Conservation (phyloP, 2,888 invertebrate species). For the Xanthia icteritia region DNA sequence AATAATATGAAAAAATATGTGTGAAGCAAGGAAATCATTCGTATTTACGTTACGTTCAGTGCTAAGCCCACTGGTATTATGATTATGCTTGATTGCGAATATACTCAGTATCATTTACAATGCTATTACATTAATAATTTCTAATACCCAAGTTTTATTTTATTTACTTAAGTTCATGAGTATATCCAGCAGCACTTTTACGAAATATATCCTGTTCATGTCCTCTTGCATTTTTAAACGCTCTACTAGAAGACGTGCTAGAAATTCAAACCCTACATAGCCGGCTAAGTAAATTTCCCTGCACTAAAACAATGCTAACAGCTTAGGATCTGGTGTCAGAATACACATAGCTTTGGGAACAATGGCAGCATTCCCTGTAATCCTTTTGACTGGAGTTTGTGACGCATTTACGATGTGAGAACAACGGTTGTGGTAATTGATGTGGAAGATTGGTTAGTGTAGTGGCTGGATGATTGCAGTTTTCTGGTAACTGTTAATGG, state of each 20-base stretch:
- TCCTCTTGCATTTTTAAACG: slow-evolving; percentile 48
- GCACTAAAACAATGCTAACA: slow-evolving; percentile 63
- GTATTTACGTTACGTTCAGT: background rate
- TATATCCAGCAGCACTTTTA: slow-evolving; percentile 22
- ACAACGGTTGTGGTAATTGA: slow-evolving; percentile 37
- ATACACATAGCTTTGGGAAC: slow-evolving; percentile 55
- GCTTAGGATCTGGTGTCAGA: slow-evolving; percentile 59
- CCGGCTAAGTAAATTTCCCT: slow-evolving; percentile 54
- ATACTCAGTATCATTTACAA: background rate
- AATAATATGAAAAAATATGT: no score
- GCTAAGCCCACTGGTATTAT: background rate
- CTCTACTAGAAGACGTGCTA: slow-evolving; percentile 45
- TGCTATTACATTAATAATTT: background rate
- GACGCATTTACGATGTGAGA: slow-evolving; percentile 53
- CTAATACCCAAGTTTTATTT: slow-evolving; percentile 1
- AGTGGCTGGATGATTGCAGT: background rate
- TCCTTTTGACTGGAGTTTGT: slow-evolving; percentile 59
- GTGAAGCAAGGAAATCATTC: background rate
- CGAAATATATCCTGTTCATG: slow-evolving; percentile 31
- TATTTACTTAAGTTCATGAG: slow-evolving; percentile 29
- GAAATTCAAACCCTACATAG: slow-evolving; percentile 34
- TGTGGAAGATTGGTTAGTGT: slow-evolving; percentile 26
- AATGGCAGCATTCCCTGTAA: slow-evolving; percentile 55
- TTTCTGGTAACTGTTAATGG: background rate
- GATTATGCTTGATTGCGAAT: background rate